Conservation (phyloP, 2,888 invertebrate species). For the Nomada fabriciana region DNA sequence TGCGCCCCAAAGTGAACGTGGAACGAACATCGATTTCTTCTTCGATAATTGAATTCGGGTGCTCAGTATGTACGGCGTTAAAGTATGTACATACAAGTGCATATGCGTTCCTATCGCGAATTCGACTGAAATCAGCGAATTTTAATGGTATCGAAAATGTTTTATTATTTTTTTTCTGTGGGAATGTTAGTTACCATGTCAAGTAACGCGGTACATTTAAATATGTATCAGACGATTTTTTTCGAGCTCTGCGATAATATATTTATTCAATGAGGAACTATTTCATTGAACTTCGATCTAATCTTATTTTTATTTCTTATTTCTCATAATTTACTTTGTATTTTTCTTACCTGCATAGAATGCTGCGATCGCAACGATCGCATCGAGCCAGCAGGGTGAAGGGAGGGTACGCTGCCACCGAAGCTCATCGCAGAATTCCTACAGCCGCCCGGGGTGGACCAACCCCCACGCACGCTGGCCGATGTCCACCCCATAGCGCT, state of each 20-base stretch:
- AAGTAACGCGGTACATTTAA: no score
- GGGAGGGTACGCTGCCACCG: constrained; percentile 82
- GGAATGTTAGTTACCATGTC: no score
- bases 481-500: constrained; percentile 76
- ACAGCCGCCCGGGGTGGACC: constrained; percentile 81
- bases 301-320: no score
- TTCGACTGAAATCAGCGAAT: background rate
- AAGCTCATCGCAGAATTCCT: constrained; percentile 82
- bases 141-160: background rate
- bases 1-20: background rate
- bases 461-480: constrained; percentile 76
- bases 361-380: constrained; percentile 81
- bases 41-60: no score
- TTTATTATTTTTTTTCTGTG: no score
- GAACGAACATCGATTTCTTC: constrained; percentile 30
- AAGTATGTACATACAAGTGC: no score
- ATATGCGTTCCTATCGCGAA: no score
- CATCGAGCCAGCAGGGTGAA: constrained; percentile 81
- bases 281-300: no score
- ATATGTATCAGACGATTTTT: no score
- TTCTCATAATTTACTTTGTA: background rate
- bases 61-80: no score
- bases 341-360: constrained; percentile 77
- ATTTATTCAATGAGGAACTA: no score
- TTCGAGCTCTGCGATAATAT: no score